phyloP scores from a whole-genome alignment of 23 tunicate species.

The Trididemnum nubilum region DNA sequence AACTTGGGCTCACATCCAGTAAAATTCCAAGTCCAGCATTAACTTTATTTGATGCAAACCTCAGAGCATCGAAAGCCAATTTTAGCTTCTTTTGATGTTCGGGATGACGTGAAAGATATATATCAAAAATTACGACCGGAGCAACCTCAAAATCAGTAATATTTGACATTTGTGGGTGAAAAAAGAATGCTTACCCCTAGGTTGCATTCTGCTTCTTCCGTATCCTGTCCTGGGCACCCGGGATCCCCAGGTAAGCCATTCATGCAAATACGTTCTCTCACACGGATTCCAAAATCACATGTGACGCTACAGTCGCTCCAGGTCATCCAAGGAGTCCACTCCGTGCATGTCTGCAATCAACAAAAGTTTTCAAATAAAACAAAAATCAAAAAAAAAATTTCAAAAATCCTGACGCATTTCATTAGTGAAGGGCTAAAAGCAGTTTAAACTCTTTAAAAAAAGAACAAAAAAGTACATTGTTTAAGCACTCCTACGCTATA shows the following conservation, averaged over 20 bases:
- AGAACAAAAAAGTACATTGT: not conserved
- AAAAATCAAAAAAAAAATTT: no score
- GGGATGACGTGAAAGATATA: no score
- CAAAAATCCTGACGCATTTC: not conserved
- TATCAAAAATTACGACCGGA: no score
- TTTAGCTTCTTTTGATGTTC: no score
- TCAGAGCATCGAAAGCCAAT: no score
- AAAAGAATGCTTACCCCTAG: not conserved
- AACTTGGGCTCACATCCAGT: no score
- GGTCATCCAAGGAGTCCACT: conserved; percentile 26
- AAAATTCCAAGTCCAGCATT: no score
- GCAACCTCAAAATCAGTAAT: no score
- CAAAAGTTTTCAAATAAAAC: no score
- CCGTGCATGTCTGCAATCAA: conserved; percentile 22
- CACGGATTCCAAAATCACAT: conserved; percentile 38
- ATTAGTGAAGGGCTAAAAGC: not conserved
- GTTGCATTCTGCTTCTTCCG: conserved; percentile 16
- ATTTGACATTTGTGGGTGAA: no score
- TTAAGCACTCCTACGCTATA: not conserved
- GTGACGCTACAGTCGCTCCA: conserved; percentile 50
- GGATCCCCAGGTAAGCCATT: conserved; percentile 51
- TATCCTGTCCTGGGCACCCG: conserved; percentile 48
- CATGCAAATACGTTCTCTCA: conserved; percentile 20
- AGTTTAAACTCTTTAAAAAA: not conserved
- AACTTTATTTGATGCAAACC: no score